These are phyloP conservation scores for Oncorhynchus clarkii DNA, from an alignment of 2,113 vertebrate genomes.

Conservation along the genomic window DNA sequence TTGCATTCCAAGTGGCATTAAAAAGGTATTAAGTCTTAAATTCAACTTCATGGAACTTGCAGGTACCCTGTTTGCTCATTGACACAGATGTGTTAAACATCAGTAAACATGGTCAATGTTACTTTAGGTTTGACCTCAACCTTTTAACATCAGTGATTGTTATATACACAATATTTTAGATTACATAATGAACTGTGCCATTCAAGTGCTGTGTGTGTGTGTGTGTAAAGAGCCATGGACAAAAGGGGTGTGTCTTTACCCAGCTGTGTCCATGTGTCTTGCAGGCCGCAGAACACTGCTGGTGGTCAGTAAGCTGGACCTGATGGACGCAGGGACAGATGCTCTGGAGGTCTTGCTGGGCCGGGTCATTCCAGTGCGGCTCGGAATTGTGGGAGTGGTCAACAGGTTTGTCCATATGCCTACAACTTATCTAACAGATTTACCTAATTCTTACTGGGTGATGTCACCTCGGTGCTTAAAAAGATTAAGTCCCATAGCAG, in stretches of 20 bases:
- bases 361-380: constrained; percentile 78
- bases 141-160: neutral
- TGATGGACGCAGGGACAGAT: constrained; percentile 82
- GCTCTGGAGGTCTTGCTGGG: constrained; percentile 81
- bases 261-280: neutral
- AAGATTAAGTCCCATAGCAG: no score
- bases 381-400: constrained; percentile 81
- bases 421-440: no score
- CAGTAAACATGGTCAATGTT: no score
- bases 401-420: constrained; percentile 70
- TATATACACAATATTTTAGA: neutral
- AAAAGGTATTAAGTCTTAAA: no score
- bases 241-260: neutral
- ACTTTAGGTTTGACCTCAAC: neutral
- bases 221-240: neutral
- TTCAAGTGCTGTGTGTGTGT: neutral
- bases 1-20: no score
- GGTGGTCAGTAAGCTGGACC: constrained; percentile 79
- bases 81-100: neutral
- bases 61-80: neutral
- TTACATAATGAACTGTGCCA: neutral
- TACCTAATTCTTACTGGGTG: no score
- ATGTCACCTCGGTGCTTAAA: no score
- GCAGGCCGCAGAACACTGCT: constrained; percentile 78
- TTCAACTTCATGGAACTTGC: no score